Evolutionary conservation across 23 tunicate species (phyloP), one percentile per base, ranked within the genome.

Genomic region (Oikopleura albicans): DNA sequence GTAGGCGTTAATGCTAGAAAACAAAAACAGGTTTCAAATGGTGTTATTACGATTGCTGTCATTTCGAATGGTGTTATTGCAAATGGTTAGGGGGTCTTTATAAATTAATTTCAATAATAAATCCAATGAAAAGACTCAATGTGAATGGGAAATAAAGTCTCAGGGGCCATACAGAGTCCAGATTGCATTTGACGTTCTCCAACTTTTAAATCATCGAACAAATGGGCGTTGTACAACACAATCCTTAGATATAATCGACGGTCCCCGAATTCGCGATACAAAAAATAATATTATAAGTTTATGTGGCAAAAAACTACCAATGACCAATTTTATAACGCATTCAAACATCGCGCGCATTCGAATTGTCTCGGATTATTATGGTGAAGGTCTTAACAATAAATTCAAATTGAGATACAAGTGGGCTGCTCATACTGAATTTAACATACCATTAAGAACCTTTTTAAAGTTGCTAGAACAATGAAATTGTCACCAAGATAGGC

Each of bases 71-170:
- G n/a, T n/a, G n/a, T n/a, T n/a, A n/a, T n/a, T n/a, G n/a, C n/a
- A n/a, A n/a, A n/a, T n/a, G n/a, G n/a, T n/a, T n/a, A n/a, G n/a
- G n/a, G n/a, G n/a, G n/a, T n/a, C n/a, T n/a, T n/a, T n/a, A n/a
- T n/a, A n/a, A n/a, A n/a, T n/a, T n/a, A n/a, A n/a, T n/a, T n/a
- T n/a, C n/a, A n/a, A n/a, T n/a, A n/a, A n/a, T n/a, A n/a, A n/a
- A n/a, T n/a, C n/a, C n/a, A n/a, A 71, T 71, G 79, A 34, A 37
- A 71, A 71, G 35, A 71, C 79, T 12, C 79, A 71, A 37, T 71
- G 79, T 29, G 79, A 71, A 29, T 71, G 79, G 79, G 79, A 71
- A 71, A 71, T 71, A 2, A 29, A 71, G 35, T 34, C 79, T 16
- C 79, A 34, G 31, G 31, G 31, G 37, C 37, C 37, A 16, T 2